Evolutionary conservation across 1,140 invertebrate species (phyloP).

Genomic region (Ylistrum balloti): DNA sequence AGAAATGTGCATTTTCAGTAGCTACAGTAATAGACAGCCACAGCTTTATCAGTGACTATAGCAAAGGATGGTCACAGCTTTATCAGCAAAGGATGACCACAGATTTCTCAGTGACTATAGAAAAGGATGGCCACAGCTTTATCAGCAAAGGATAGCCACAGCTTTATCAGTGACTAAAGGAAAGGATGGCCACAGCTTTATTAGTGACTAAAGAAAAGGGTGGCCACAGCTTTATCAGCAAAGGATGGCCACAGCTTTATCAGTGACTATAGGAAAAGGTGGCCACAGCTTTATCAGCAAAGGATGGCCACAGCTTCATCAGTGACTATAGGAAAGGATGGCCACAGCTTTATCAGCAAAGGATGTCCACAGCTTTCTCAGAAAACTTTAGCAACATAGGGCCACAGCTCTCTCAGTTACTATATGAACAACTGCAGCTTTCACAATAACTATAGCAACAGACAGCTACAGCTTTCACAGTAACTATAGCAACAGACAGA

Average conservation of each 20-base stretch:
- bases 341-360: neutral
- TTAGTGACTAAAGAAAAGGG: neutral
- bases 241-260: no score
- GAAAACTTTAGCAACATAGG: neutral
- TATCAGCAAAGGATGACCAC: no score
- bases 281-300: neutral
- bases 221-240: neutral
- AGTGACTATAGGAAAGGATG: neutral
- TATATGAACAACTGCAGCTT: neutral
- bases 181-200: neutral
- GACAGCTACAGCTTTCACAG: neutral
- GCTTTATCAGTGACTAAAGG: neutral
- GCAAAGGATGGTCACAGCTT: neutral
- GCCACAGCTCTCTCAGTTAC: constrained; percentile 7
- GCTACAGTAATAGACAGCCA: neutral
- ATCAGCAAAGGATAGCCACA: no score
- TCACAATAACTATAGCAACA: constrained; percentile 34
- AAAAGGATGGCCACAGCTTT: neutral
- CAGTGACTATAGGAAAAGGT: neutral
- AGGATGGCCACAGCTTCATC: no score
- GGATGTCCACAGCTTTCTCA: no score
- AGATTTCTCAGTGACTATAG: constrained; percentile 32
- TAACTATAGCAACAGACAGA: no score
- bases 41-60: neutral
- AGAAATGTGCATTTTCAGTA: constrained; percentile 34